These are phyloP conservation scores for Merops nubicus DNA, from an alignment of 2,113 vertebrate genomes.

Conservation along the genomic window DNA sequence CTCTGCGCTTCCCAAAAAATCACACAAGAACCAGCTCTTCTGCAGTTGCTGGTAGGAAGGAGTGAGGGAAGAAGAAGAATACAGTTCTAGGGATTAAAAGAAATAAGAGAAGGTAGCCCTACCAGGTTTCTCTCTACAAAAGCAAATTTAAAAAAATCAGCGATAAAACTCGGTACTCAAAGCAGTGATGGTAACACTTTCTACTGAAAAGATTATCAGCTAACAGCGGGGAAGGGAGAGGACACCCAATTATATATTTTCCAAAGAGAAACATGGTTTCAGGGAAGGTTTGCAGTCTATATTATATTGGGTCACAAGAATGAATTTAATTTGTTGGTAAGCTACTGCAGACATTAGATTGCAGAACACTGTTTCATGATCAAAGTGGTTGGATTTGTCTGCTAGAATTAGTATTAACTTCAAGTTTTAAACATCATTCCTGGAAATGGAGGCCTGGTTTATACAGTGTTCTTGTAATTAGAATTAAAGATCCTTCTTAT, in stretches of 20 bases:
- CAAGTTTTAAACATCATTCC: not conserved
- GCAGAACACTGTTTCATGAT: not conserved
- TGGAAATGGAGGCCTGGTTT: not conserved
- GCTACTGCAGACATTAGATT: not conserved
- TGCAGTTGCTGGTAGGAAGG: not conserved
- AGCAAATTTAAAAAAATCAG: not conserved
- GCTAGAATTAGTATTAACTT: not conserved
- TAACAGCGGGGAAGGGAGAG: rapidly evolving
- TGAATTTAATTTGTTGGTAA: not conserved
- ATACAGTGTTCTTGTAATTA: not conserved
- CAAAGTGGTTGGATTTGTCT: not conserved
- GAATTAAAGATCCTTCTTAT: not conserved
- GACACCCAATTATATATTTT: not conserved
- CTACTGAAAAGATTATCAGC: not conserved
- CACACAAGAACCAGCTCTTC: not conserved
- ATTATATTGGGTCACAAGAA: not conserved
- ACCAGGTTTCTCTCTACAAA: not conserved
- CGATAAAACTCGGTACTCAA: not conserved
- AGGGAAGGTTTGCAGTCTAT: not conserved
- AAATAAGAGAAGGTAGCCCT: not conserved
- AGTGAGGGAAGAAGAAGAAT: not conserved
- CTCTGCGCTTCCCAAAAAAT: not conserved
- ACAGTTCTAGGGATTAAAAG: not conserved
- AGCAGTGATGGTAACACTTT: not conserved
- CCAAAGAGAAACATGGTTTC: not conserved